Evolutionary conservation across 2,888 invertebrate species (phyloP).

Genomic region (Platycheirus albimanus): DNA sequence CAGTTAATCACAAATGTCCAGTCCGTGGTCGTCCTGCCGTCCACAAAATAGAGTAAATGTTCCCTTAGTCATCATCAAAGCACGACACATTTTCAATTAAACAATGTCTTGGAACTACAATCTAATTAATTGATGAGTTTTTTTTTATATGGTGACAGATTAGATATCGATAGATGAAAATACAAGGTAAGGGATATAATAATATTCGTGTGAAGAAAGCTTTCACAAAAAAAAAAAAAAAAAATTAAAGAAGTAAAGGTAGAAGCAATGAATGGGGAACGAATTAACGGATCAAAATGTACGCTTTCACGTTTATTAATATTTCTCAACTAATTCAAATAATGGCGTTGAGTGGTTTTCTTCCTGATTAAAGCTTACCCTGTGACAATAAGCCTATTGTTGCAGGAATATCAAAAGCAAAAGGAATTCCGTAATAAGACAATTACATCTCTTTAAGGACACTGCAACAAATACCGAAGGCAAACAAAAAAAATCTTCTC

Average conservation of each 20-base stretch:
- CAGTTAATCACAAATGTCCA: constrained; percentile 43
- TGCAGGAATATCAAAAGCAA: background rate
- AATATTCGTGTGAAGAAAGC: constrained; percentile 1
- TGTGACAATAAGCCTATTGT: background rate
- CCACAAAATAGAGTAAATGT: constrained; percentile 25
- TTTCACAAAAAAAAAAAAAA: background rate
- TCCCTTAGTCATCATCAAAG: constrained; percentile 25
- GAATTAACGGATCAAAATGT: background rate
- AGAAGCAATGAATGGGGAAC: constrained; percentile 35
- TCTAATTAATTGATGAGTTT: constrained; percentile 73
- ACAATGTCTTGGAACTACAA: constrained; percentile 62
- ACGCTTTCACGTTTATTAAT: constrained; percentile 8
- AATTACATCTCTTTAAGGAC: constrained; percentile 27
- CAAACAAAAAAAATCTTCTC: background rate
- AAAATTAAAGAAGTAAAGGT: too few relatives aligned
- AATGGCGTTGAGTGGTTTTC: background rate
- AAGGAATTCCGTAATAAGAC: background rate
- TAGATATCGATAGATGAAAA: constrained; percentile 19
- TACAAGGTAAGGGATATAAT: background rate
- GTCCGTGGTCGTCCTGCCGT: background rate
- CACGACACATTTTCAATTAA: constrained; percentile 68
- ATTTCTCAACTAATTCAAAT: background rate
- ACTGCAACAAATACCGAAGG: background rate
- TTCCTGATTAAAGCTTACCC: background rate
- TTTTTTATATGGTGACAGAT: constrained; percentile 58